phyloP scores from a whole-genome alignment of 1,140 invertebrate species.

The Chrysomallon squamiferum region DNA sequence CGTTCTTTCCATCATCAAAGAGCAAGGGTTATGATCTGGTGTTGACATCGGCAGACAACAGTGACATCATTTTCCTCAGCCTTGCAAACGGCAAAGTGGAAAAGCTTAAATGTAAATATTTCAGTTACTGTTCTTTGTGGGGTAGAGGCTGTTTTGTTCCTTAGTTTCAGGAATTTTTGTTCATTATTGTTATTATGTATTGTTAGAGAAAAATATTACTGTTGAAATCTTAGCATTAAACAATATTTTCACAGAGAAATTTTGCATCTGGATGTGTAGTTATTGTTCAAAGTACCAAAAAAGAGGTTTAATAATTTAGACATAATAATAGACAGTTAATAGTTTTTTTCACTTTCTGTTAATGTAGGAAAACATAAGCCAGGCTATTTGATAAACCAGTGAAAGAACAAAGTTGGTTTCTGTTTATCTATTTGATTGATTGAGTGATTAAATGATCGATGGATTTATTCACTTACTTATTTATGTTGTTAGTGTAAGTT shows the following conservation, averaged over 20 bases:
- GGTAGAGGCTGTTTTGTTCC: neutral
- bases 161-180: neutral
- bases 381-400: too few relatives aligned
- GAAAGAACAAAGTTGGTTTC: too few relatives aligned
- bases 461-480: too few relatives aligned
- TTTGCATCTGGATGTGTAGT: neutral
- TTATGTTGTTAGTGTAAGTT: too few relatives aligned
- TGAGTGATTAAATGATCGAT: too few relatives aligned
- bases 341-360: too few relatives aligned
- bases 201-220: neutral
- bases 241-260: neutral
- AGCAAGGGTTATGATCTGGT: slow-evolving; percentile 81
- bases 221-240: neutral
- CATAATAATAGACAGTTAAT: neutral
- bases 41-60: slow-evolving; percentile 76
- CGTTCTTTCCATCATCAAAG: slow-evolving; percentile 78
- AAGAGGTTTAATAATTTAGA: neutral
- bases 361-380: too few relatives aligned
- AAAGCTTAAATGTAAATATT: slow-evolving; percentile 68
- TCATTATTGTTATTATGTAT: neutral
- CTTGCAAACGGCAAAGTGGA: slow-evolving; percentile 82
- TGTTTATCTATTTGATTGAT: too few relatives aligned
- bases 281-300: neutral
- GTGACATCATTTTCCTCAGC: slow-evolving; percentile 79
- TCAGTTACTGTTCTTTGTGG: neutral